These are phyloP conservation scores for Nansenia antarctica DNA, from an alignment of 2,113 vertebrate species.

Conservation along the genomic window DNA sequence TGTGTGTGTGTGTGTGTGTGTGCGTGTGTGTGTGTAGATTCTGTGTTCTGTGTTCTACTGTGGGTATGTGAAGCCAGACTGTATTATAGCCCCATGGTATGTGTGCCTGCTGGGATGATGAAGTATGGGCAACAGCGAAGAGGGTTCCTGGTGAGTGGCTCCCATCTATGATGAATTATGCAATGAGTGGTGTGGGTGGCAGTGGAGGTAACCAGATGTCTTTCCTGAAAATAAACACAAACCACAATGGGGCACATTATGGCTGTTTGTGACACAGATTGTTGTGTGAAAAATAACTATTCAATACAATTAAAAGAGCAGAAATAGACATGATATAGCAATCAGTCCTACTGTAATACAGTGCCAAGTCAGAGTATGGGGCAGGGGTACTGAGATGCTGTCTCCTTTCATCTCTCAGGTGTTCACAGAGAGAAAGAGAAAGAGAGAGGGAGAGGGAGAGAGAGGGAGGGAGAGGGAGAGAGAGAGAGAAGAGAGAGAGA, in stretches of 20 bases:
- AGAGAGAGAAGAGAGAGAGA: no score
- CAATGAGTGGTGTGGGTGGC: slow-evolving; percentile 61
- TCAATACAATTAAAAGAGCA: no score
- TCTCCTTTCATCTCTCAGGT: not conserved
- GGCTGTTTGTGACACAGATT: no score
- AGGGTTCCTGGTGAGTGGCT: slow-evolving; percentile 15
- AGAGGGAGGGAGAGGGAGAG: no score
- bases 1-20: not conserved
- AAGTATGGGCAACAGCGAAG: not conserved
- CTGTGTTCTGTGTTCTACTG: not conserved
- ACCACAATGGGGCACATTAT: no score
- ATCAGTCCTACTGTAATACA: no score
- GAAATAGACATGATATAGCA: no score
- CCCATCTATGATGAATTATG: slow-evolving; percentile 68
- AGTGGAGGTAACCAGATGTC: slow-evolving; percentile 49
- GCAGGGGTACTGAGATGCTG: not conserved
- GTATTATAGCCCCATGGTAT: no score
- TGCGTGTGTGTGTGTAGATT: not conserved
- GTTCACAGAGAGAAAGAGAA: not conserved
- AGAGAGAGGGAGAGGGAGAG: not conserved
- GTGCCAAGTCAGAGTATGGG: no score
- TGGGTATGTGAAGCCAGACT: not conserved
- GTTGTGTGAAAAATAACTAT: no score
- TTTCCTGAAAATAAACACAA: slow-evolving; percentile 69
- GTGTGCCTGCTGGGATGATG: no score